A percentile compares a stretch with the other conserved stretches of the same genome.
These are phyloP conservation scores for Cyclargus thomasi DNA, from an alignment of 1,140 invertebrate genomes.

Conservation along the genomic window DNA sequence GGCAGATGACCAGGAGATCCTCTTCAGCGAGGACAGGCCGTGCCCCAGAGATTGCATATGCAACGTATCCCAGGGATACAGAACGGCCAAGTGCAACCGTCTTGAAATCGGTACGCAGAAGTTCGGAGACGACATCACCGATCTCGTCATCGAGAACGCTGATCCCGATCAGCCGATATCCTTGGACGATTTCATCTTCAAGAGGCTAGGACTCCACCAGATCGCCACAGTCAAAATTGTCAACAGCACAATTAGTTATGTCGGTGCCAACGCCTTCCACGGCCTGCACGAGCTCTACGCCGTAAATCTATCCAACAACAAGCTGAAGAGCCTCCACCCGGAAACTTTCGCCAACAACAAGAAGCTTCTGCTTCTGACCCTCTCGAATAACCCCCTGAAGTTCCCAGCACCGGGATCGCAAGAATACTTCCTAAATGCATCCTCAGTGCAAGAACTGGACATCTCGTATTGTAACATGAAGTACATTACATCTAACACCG, in stretches of 20 bases:
- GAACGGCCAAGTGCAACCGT: slow-evolving; percentile 70
- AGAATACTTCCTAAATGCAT: slow-evolving; percentile 77
- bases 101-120: slow-evolving; percentile 77
- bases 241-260: slow-evolving; percentile 74
- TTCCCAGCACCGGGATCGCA: slow-evolving; percentile 61
- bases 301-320: slow-evolving; percentile 80
- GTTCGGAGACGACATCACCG: slow-evolving; percentile 77
- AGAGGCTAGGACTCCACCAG: slow-evolving; percentile 75
- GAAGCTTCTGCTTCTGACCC: slow-evolving; percentile 79
- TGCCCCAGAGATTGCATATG: slow-evolving; percentile 73
- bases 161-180: slow-evolving; percentile 73
- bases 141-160: slow-evolving; percentile 77
- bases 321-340: slow-evolving; percentile 77
- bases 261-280: slow-evolving; percentile 78
- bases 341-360: slow-evolving; percentile 80
- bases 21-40: slow-evolving; percentile 68
- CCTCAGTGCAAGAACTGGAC: slow-evolving; percentile 80
- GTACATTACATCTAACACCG: slow-evolving; percentile 76
- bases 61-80: slow-evolving; percentile 62
- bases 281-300: slow-evolving; percentile 79
- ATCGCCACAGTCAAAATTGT: slow-evolving; percentile 77
- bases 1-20: slow-evolving; percentile 60
- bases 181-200: slow-evolving; percentile 75
- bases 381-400: slow-evolving; percentile 81
- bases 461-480: slow-evolving; percentile 80